These are phyloP conservation scores for Leuciscus waleckii DNA, from an alignment of 2,797 vertebrate genomes.

Conservation along the genomic window DNA sequence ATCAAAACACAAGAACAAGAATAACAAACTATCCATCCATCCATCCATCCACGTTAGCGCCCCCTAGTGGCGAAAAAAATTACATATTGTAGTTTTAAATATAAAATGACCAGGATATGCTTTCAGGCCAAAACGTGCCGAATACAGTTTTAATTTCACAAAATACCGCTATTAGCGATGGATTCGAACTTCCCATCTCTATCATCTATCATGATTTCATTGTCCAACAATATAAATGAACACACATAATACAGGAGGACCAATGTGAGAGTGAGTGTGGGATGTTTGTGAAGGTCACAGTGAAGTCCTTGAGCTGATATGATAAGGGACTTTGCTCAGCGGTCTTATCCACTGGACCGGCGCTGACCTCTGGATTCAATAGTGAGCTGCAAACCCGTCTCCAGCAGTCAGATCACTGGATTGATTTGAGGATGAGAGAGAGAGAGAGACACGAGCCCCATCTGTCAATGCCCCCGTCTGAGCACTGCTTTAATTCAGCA, in stretches of 20 bases:
- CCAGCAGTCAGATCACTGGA: slow-evolving; percentile 29
- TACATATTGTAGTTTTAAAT: too few relatives aligned
- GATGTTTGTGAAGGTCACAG: slow-evolving; percentile 40
- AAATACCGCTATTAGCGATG: too few relatives aligned
- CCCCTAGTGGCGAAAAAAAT: too few relatives aligned
- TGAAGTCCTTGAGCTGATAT: slow-evolving; percentile 8
- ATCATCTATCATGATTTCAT: not conserved
- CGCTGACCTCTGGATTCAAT: slow-evolving; percentile 46
- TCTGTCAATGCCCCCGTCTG: slow-evolving; percentile 29
- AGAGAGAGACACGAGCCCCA: not conserved
- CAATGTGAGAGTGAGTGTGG: too few relatives aligned
- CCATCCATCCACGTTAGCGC: too few relatives aligned
- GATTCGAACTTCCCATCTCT: too few relatives aligned
- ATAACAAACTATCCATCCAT: not conserved
- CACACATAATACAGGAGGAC: too few relatives aligned
- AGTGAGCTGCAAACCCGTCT: slow-evolving; percentile 35
- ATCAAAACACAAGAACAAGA: not conserved
- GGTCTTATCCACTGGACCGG: slow-evolving; percentile 45
- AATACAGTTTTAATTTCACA: too few relatives aligned
- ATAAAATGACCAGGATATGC: too few relatives aligned
- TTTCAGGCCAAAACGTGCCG: too few relatives aligned
- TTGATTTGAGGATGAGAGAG: slow-evolving; percentile 39
- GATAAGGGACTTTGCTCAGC: slow-evolving; percentile 46
- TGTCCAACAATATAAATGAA: too few relatives aligned
- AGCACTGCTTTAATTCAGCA: slow-evolving; percentile 67